Conservation (phyloP, 2,888 invertebrate species). For the Phytoseiulus persimilis region DNA sequence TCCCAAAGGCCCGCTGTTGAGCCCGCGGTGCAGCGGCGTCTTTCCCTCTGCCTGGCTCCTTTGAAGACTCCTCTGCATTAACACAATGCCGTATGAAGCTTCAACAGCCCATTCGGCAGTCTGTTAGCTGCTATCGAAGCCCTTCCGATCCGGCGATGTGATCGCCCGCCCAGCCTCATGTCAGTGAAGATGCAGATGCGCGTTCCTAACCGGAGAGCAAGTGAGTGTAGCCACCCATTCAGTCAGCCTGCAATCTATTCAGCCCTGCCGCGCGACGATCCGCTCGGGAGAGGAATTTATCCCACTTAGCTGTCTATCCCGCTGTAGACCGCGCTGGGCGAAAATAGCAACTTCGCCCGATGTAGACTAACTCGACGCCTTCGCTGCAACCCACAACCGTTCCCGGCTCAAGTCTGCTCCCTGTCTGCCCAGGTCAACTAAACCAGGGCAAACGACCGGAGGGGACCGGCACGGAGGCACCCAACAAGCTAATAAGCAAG, state of each 20-base stretch:
- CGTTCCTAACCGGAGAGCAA: neutral
- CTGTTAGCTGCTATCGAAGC: too few species aligned
- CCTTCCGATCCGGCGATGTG: too few species aligned
- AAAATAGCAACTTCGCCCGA: neutral
- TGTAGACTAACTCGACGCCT: neutral
- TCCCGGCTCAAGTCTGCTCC: neutral
- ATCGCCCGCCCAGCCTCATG: neutral
- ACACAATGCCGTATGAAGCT: neutral
- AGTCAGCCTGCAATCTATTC: neutral
- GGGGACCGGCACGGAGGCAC: neutral
- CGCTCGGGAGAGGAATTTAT: neutral
- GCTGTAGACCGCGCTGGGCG: neutral
- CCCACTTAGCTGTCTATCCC: neutral
- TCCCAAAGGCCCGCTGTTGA: neutral
- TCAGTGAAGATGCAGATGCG: neutral
- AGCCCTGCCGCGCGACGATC: neutral
- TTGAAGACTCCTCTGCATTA: neutral
- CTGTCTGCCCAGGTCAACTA: neutral
- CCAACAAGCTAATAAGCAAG: neutral
- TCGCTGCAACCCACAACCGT: neutral
- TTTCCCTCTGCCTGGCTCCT: neutral
- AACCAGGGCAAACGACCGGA: neutral
- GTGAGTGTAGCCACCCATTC: neutral
- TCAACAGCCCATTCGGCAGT: neutral
- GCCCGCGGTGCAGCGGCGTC: neutral